A percentile compares a stretch with the other conserved stretches of the same genome.
Evolutionary conservation across 1,140 invertebrate species (phyloP).

Genomic region (Drosophila bocqueti): DNA sequence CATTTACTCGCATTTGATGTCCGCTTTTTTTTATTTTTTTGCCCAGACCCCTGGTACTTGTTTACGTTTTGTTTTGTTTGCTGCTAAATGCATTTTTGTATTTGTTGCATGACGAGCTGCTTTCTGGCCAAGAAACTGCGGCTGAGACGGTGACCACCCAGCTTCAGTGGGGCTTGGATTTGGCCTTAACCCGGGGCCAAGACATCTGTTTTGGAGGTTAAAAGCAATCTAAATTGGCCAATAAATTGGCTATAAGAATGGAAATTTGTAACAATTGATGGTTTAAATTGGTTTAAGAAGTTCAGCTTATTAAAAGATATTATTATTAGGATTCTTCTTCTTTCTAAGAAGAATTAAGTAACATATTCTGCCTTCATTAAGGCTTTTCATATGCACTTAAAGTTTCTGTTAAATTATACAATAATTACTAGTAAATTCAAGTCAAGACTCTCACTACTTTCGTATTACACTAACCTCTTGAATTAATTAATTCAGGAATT

Average conservation of each 20-base stretch:
- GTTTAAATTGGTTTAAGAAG: neutral
- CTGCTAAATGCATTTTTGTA: slow-evolving; percentile 60
- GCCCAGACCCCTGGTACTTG: slow-evolving; percentile 14
- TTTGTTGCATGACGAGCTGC: slow-evolving; percentile 58
- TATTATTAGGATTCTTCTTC: too few relatives aligned
- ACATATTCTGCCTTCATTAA: neutral
- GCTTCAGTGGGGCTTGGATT: slow-evolving; percentile 18
- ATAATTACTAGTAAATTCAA: neutral
- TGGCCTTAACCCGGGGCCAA: slow-evolving; percentile 38
- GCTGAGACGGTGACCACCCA: slow-evolving; percentile 31
- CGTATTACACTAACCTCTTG: neutral
- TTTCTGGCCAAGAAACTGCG: slow-evolving; percentile 40
- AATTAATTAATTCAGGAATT: neutral
- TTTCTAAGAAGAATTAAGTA: too few relatives aligned
- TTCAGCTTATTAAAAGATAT: neutral
- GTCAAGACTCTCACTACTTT: slow-evolving; percentile 1
- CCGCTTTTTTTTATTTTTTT: slow-evolving; percentile 38
- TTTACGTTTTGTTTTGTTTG: slow-evolving; percentile 55
- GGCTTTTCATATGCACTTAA: neutral
- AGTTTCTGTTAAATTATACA: neutral
- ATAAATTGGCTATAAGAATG: neutral
- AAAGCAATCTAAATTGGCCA: slow-evolving; percentile 1
- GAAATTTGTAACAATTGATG: neutral
- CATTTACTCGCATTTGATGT: slow-evolving; percentile 81
- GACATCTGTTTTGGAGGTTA: slow-evolving; percentile 33